phyloP scores from a whole-genome alignment of 2,113 vertebrate genomes.

The Pseudopodoces humilis region DNA sequence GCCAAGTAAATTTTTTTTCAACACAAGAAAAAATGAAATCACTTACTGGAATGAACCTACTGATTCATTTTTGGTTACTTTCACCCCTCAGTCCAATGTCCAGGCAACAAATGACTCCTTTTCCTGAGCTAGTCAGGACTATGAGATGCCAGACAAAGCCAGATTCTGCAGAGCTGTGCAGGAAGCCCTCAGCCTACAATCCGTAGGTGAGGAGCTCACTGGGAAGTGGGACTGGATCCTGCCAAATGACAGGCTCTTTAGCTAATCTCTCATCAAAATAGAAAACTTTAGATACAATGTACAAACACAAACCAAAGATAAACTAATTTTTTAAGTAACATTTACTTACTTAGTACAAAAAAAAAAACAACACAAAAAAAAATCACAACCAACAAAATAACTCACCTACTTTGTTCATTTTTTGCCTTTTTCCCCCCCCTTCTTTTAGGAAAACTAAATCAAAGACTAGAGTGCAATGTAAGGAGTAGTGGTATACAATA shows the following conservation, averaged over 20 bases:
- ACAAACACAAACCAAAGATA: background rate
- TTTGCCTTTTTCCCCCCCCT: background rate
- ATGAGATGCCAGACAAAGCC: background rate
- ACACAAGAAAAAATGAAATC: constrained; percentile 27
- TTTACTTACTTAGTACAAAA: background rate
- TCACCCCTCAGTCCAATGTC: background rate
- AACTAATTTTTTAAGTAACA: background rate
- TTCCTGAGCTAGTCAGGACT: constrained; percentile 7
- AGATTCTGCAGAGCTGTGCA: background rate
- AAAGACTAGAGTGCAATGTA: background rate
- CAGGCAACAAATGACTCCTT: constrained; percentile 25
- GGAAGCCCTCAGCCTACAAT: background rate
- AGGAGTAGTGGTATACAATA: background rate
- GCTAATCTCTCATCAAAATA: background rate
- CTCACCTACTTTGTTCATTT: background rate
- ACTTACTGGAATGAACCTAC: constrained; percentile 28
- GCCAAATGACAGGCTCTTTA: background rate
- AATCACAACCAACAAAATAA: too few species aligned
- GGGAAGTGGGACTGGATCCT: background rate
- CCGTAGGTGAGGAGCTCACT: accelerated
- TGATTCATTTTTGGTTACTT: constrained; percentile 32
- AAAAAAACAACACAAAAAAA: background rate
- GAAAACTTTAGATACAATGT: background rate
- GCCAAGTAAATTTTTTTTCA: background rate
- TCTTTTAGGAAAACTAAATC: background rate